phyloP scores from a whole-genome alignment of 2,888 invertebrate species.

The Yponomeuta plumbellus region DNA sequence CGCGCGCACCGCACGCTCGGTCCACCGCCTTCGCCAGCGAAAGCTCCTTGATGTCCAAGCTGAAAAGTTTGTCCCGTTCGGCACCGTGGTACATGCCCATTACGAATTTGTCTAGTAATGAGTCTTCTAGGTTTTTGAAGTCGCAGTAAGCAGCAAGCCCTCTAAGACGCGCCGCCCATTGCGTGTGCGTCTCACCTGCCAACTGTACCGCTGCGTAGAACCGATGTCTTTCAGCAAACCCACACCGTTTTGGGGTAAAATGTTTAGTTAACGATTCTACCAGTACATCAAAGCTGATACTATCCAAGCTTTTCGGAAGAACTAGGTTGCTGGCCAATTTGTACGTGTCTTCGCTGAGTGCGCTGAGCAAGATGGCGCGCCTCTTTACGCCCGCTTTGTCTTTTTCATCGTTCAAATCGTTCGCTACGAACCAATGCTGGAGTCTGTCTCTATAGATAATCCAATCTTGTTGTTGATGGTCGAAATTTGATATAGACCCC shows the following conservation, averaged over 20 bases:
- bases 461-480: conserved; percentile 8
- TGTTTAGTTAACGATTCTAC: conserved; percentile 12
- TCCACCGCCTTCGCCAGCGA: conserved; percentile 18
- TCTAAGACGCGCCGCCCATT: conserved; percentile 20
- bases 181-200: conserved; percentile 9
- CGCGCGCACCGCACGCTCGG: conserved; percentile 12
- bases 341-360: conserved; percentile 19
- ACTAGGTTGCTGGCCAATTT: conserved; percentile 18
- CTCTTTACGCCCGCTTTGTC: conserved; percentile 4
- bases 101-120: conserved; percentile 19
- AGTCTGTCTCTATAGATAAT: not conserved
- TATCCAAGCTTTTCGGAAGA: conserved; percentile 7
- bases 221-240: conserved; percentile 17
- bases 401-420: not conserved
- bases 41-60: conserved; percentile 14
- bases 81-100: conserved; percentile 18
- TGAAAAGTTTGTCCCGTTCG: conserved; percentile 19
- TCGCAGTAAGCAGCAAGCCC: conserved; percentile 19
- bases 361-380: conserved; percentile 15
- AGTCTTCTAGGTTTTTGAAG: conserved; percentile 18
- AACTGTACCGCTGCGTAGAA: conserved; percentile 18
- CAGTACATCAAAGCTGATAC: not conserved
- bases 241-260: conserved; percentile 21
- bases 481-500: not conserved
- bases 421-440: conserved; percentile 5